Evolutionary conservation across 2,888 invertebrate species (phyloP).

Genomic region (Eutolmus rufibarbis): DNA sequence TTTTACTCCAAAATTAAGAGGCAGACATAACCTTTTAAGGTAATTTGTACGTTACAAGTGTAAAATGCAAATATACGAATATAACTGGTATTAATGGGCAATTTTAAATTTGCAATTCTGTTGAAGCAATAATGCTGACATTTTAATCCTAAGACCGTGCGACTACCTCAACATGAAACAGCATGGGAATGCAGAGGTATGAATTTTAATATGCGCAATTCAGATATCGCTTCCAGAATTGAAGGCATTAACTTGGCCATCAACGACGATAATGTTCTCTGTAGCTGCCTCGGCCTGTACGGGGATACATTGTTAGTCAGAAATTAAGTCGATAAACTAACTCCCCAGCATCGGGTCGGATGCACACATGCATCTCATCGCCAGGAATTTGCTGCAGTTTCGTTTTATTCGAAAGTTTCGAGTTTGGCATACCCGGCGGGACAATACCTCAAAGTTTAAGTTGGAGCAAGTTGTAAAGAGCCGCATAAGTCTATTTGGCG

Average conservation of each 20-base stretch:
- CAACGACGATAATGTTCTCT: not conserved
- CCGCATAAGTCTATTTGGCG: constrained; percentile 38
- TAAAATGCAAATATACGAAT: not conserved
- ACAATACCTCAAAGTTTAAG: constrained; percentile 37
- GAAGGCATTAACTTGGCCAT: constrained; percentile 8
- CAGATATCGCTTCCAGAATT: not conserved
- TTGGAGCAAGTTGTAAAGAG: constrained; percentile 30
- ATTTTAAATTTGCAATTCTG: not conserved
- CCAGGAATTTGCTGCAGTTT: constrained; percentile 19
- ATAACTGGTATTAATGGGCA: not conserved
- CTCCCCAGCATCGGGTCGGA: not conserved
- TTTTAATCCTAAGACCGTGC: not conserved
- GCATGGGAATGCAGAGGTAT: not conserved
- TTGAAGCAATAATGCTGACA: not conserved
- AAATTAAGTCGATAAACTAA: constrained; percentile 27
- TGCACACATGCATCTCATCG: constrained; percentile 9
- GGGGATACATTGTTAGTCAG: constrained; percentile 18
- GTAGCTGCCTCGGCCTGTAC: not conserved
- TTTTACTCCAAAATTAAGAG: not conserved
- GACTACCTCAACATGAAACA: not conserved
- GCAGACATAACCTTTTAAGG: not conserved
- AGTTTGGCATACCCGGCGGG: constrained; percentile 34
- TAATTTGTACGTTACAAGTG: not conserved
- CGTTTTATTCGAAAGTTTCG: constrained; percentile 29
- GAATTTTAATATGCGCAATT: not conserved